A percentile compares a stretch with the other conserved stretches of the same genome.
Conservation (phyloP, 2,888 invertebrate genomes). For the Falcaria lacertinaria region DNA sequence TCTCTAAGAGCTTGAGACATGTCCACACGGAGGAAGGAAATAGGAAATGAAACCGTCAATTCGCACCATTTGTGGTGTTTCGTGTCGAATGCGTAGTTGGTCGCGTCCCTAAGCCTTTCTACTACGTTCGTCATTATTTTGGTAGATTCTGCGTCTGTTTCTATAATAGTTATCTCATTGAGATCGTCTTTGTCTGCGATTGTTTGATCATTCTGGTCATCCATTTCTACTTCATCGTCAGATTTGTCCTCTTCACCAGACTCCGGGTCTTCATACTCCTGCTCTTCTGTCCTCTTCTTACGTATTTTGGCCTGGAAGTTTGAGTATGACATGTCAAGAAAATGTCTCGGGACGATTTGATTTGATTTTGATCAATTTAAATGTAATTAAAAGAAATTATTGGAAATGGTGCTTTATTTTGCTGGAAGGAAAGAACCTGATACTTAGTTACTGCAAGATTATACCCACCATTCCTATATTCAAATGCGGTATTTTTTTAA, state of each 20-base stretch:
- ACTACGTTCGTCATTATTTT: slow-evolving; percentile 62
- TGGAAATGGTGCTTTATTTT: too few species aligned
- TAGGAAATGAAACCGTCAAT: slow-evolving; percentile 85
- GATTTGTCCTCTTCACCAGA: slow-evolving; percentile 79
- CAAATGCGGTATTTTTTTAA: too few species aligned
- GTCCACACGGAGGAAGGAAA: slow-evolving; percentile 80
- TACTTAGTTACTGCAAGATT: too few species aligned
- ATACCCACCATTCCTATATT: too few species aligned
- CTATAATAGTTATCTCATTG: slow-evolving; percentile 30
- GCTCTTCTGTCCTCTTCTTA: slow-evolving; percentile 78
- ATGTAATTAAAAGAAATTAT: too few species aligned
- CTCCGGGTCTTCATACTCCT: slow-evolving; percentile 84
- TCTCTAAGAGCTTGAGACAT: slow-evolving; percentile 86
- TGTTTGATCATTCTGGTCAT: slow-evolving; percentile 28
- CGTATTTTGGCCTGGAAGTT: slow-evolving; percentile 72
- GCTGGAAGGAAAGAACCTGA: too few species aligned
- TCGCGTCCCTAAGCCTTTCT: slow-evolving; percentile 58
- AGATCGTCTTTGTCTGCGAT: slow-evolving; percentile 41
- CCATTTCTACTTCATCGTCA: slow-evolving; percentile 62
- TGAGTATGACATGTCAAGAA: too few species aligned
- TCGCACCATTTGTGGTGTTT: slow-evolving; percentile 91
- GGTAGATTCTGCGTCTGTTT: slow-evolving; percentile 38
- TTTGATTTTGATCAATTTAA: too few species aligned
- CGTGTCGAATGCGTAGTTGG: slow-evolving; percentile 87
- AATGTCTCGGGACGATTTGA: too few species aligned